Percentiles rank a stretch among this genome's conserved stretches.
Conservation (phyloP, 2,888 invertebrate species). For the Limnephilus auricula region DNA sequence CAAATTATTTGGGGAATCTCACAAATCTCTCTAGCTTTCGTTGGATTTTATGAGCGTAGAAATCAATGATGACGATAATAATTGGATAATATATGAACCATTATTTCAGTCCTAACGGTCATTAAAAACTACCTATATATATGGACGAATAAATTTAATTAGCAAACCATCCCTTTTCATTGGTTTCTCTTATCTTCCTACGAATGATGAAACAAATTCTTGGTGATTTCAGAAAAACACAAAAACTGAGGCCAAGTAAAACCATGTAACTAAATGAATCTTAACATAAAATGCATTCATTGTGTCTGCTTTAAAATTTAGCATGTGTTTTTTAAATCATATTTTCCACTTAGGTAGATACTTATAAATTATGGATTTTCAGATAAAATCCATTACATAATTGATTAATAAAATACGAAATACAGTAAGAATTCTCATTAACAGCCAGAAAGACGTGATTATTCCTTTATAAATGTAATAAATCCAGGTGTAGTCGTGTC, state of each 20-base stretch:
- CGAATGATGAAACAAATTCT: neutral
- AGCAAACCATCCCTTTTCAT: too few relatives aligned
- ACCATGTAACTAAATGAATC: neutral
- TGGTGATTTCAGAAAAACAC: neutral
- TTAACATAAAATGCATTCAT: too few relatives aligned
- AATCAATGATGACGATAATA: neutral
- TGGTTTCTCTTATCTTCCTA: neutral
- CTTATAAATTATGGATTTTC: neutral
- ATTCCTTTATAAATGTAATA: neutral
- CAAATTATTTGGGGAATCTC: neutral
- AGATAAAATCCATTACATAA: neutral
- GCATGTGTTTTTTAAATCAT: neutral
- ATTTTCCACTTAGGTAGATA: neutral
- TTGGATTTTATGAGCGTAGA: neutral
- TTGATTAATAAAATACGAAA: neutral
- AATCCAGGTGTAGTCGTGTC: neutral
- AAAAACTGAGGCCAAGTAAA: neutral
- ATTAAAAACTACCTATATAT: neutral
- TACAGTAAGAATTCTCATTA: neutral
- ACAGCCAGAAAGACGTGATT: neutral
- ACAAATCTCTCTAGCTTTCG: neutral
- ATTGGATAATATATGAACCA: neutral
- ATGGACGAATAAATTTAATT: neutral
- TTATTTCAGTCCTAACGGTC: neutral
- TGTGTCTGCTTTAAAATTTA: neutral